Evolutionary conservation across 2,888 invertebrate genomes (phyloP).

Genomic region (Drosophila nr. perissopoda): DNA sequence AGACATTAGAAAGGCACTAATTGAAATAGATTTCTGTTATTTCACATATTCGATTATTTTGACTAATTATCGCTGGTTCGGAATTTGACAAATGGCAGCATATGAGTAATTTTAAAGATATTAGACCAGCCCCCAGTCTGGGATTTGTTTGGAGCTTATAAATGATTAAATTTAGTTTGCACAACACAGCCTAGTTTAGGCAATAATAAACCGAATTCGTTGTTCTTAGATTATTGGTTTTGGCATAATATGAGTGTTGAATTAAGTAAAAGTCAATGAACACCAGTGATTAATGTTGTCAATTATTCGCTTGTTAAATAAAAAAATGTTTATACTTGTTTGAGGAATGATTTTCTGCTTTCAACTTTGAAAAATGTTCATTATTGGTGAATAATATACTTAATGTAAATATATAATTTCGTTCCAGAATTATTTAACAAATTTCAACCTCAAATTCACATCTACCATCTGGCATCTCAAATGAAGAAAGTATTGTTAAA

Average conservation of each 20-base stretch:
- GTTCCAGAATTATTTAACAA: not conserved
- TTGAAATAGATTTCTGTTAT: slow-evolving; percentile 60
- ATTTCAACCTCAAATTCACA: too few relatives aligned
- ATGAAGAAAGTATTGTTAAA: too few relatives aligned
- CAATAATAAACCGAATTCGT: not conserved
- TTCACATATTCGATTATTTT: slow-evolving; percentile 70
- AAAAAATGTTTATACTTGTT: not conserved
- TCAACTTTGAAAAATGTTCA: not conserved
- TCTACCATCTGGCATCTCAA: too few relatives aligned
- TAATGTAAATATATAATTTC: not conserved
- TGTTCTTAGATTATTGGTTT: not conserved
- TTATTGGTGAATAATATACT: not conserved
- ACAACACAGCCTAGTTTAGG: not conserved
- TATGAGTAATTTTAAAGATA: slow-evolving; percentile 15
- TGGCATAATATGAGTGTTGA: not conserved
- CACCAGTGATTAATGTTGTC: not conserved
- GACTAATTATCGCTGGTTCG: slow-evolving; percentile 41
- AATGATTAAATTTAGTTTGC: not conserved
- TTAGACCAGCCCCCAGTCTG: slow-evolving; percentile 20
- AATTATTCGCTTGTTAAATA: not conserved
- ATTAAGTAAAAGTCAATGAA: not conserved
- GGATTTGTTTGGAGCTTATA: not conserved
- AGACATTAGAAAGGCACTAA: slow-evolving; percentile 14
- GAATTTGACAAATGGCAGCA: not conserved
- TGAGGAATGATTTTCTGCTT: not conserved